These are phyloP conservation scores for Epinotia nisella DNA, from an alignment of 2,888 invertebrate genomes.

Conservation along the genomic window DNA sequence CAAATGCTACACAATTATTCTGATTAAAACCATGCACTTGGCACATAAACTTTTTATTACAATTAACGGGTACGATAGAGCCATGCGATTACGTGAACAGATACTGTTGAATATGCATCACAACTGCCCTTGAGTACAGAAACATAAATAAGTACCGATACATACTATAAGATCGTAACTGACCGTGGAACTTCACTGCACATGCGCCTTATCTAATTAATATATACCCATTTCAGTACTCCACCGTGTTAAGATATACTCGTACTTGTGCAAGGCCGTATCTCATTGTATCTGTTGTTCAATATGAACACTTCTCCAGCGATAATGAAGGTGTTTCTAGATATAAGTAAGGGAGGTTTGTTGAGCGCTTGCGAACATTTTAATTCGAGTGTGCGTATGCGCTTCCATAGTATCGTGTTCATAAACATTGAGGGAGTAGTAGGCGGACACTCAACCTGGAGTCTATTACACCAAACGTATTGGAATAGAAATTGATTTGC, in stretches of 20 bases:
- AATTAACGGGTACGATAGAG: slow-evolving; percentile 14
- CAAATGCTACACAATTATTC: not conserved
- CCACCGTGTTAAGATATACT: slow-evolving; percentile 13
- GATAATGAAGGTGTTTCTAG: not conserved
- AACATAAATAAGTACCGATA: slow-evolving; percentile 57
- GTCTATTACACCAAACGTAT: not conserved
- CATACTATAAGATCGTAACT: not conserved
- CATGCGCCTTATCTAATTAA: not conserved
- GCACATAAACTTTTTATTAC: slow-evolving; percentile 21
- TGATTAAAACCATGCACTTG: slow-evolving; percentile 23
- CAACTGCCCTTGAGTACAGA: slow-evolving; percentile 57
- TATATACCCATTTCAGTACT: no score
- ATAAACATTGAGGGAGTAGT: not conserved
- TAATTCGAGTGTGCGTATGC: not conserved
- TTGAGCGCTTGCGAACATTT: slow-evolving; percentile 17
- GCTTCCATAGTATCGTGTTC: not conserved
- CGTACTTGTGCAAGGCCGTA: slow-evolving; percentile 17
- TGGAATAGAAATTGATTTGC: not conserved
- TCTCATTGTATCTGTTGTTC: not conserved
- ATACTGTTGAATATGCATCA: slow-evolving; percentile 46
- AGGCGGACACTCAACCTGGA: not conserved
- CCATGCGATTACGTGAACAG: slow-evolving; percentile 22
- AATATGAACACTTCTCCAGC: not conserved
- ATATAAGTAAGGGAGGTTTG: not conserved
- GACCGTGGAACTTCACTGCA: not conserved